Base-by-base conservation (phyloP, 2,797 vertebrate species). In the Heliangelus exortis region DNA sequence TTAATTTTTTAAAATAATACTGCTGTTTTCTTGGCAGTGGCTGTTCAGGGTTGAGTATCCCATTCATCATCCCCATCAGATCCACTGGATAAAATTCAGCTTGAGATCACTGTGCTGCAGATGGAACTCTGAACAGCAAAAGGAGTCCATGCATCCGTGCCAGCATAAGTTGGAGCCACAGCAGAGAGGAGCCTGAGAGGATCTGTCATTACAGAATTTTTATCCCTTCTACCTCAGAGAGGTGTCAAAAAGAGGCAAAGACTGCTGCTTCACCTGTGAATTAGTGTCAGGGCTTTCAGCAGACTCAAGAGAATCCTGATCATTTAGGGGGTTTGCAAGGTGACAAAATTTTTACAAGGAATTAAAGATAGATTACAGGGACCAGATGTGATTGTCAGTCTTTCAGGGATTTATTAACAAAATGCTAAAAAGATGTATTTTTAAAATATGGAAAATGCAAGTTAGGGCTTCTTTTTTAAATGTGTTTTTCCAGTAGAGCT, bases 91-190 rank as follows among this genome's bases (percentile, higher is more conserved):
- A 85, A 93, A 91, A 95, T 94, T 69, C 89, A 91, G 48, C 54
- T 74, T 87, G 84, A 74, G 84, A 87, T 87, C 77, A 68, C 25
- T 63, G 75, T 93, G 90, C 89, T 94, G 93, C 91, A 93, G 89
- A 84, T 93, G 84, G 81, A 93, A 78, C 82, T 87, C 23, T 1
- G 2, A 91, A 72, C 61, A 93, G 81, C 51, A 59, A 84, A 87
- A 87, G 65, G 59, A 92, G 78, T 68, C 65, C 72, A 28, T 1
- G 5, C 39, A 47, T 82, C 57, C 0, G 0, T 77, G 74, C 83
- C 88, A 94, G 86, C 66, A 89, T 14, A 71, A 79, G 69, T 51
- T 51, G 65, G 73, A 93, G 39, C 65, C 72, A 34, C 41, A 50
- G 54, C 5, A 26, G 61, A 86, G 87, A 93, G 34, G 39, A 34